Base-by-base conservation (phyloP, 2,888 invertebrate species). In the Leistus spinibarbis region DNA sequence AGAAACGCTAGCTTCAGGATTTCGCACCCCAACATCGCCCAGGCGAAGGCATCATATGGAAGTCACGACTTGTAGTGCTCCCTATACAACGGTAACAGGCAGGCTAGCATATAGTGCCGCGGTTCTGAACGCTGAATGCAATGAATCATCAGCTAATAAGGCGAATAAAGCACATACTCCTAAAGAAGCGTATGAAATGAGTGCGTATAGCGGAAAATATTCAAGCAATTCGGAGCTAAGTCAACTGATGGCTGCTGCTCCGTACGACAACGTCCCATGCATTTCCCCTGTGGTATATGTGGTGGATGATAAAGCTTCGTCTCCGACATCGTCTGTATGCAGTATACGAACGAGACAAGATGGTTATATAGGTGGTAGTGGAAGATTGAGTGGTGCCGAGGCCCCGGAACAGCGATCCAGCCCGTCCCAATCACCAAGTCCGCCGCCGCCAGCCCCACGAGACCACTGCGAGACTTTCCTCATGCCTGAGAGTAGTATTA, bases 371-470 rank as follows among this genome's bases (percentile, higher is more conserved):
- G 87, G 86, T 16, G 84, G 88, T 78, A 85, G 87, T 73, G 86
- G 62, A n/a, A 65, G 68, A 27, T 24, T n/a, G 17, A 56, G 27
- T 22, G 17, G 22, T 24, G 66, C 40, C 9, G 69, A 57, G 10
- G 70, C 66, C 19, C 68, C 64, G 19, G 78, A 77, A 65, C 66
- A 77, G 23, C 74, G 77, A 76, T 77, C 77, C 54, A 75, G 77
- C 53, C 76, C 77, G 4, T 68, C 74, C 53, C 76, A 80, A 76
- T 90, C 91, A 23, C 91, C 92, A 0, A 93, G 93, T 83, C 94
- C 94, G 1, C 94, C 94, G 1, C 95, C 95, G 2, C 95, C 95
- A 23, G 94, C 95, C 0, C 94, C 95, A 0, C 90, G 90, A 76
- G 93, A 93, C 83, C 88, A 89, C 24, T 85, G 85, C 65, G 85